These are phyloP conservation scores for Myrmecobius fasciatus DNA, from an alignment of 2,113 vertebrate genomes.

Conservation along the genomic window DNA sequence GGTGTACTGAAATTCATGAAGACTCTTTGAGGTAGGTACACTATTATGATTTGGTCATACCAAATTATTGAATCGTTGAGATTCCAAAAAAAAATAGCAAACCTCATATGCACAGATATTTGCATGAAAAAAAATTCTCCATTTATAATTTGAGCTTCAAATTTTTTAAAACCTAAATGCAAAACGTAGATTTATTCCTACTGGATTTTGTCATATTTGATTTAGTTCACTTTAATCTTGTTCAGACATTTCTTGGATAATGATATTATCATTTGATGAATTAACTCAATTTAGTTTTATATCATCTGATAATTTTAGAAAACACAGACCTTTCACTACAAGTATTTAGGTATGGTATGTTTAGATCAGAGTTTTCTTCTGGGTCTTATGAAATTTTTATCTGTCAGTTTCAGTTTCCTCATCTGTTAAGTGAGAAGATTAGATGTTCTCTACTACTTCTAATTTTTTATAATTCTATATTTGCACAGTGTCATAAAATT, in stretches of 20 bases:
- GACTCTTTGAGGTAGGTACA: background rate
- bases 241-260: background rate
- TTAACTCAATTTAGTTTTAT: background rate
- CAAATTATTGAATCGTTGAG: background rate
- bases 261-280: background rate
- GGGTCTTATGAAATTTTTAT: background rate
- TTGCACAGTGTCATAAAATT: background rate
- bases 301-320: too few species aligned
- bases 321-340: background rate
- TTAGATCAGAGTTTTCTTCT: background rate
- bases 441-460: background rate
- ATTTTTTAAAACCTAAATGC: background rate
- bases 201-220: background rate
- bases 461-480: background rate
- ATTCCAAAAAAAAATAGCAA: background rate
- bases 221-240: background rate
- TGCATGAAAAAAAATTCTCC: background rate
- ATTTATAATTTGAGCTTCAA: background rate
- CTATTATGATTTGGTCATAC: background rate
- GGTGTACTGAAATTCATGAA: background rate
- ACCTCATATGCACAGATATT: background rate
- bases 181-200: background rate
- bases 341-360: background rate
- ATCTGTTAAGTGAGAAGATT: background rate
- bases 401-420: background rate